These are phyloP conservation scores for Prunella strophiata DNA, from an alignment of 2,797 vertebrate species.

Conservation along the genomic window DNA sequence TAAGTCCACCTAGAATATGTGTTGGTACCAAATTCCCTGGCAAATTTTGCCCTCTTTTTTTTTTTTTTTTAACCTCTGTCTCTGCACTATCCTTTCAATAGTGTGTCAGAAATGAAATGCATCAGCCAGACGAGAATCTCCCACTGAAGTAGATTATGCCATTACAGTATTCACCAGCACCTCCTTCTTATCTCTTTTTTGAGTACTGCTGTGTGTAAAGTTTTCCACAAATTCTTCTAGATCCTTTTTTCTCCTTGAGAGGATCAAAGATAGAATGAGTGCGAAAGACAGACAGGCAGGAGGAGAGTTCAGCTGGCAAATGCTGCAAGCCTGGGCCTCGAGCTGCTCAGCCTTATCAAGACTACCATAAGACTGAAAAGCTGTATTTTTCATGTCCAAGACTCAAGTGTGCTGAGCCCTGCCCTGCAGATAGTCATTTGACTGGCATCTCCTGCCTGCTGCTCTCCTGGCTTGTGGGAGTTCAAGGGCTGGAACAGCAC, in stretches of 20 bases:
- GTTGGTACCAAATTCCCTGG: slow-evolving; percentile 19
- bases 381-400: not conserved
- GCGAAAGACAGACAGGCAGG: slow-evolving; percentile 9
- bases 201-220: slow-evolving; percentile 47
- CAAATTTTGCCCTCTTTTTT: not conserved
- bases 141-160: slow-evolving; percentile 1
- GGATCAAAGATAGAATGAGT: slow-evolving; percentile 51
- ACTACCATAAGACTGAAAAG: not conserved
- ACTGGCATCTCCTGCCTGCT: not conserved
- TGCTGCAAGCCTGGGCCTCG: not conserved
- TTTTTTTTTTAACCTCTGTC: not conserved
- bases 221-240: slow-evolving; percentile 61
- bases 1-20: slow-evolving; percentile 2
- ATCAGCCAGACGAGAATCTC: slow-evolving; percentile 24
- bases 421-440: not conserved
- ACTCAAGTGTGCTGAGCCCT: not conserved
- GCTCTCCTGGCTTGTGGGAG: not conserved
- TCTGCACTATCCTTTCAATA: not conserved
- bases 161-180: slow-evolving; percentile 40
- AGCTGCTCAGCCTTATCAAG: not conserved
- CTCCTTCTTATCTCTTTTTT: slow-evolving; percentile 48
- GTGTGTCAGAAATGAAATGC: slow-evolving; percentile 39
- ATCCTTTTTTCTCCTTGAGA: slow-evolving; percentile 25
- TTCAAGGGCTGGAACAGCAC: not conserved
- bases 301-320: not conserved